Percentiles rank a stretch among this genome's conserved stretches.
Evolutionary conservation across 2,113 vertebrate species (phyloP).

Genomic region (Erythrocercus mccallii): DNA sequence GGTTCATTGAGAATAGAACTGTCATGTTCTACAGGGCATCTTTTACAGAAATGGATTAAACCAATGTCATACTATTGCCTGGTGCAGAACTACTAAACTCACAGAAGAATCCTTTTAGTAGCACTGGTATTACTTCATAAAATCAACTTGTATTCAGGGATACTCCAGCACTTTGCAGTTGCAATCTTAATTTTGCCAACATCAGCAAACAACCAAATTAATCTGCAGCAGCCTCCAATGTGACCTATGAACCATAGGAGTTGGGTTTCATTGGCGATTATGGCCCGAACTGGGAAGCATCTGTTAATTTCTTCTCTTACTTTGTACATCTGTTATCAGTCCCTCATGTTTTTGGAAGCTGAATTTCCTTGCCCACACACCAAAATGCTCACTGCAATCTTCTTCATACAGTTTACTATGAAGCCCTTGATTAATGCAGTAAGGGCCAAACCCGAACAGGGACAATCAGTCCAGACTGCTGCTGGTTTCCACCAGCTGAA

Average conservation of each 20-base stretch:
- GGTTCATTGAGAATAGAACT: background rate
- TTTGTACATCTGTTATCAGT: slow-evolving; percentile 20
- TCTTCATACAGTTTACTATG: slow-evolving; percentile 19
- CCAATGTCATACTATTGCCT: background rate
- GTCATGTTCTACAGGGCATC: background rate
- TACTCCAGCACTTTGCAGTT: background rate
- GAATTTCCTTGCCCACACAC: slow-evolving; percentile 36
- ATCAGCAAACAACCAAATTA: background rate
- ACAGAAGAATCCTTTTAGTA: background rate
- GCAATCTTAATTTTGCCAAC: background rate
- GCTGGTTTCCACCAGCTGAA: slow-evolving; percentile 43
- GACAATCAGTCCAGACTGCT: background rate
- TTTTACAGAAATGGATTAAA: background rate
- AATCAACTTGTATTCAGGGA: background rate
- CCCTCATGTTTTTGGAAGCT: slow-evolving; percentile 27
- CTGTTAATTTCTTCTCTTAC: slow-evolving; percentile 20
- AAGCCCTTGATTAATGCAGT: slow-evolving; percentile 30
- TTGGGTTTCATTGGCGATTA: slow-evolving; percentile 13
- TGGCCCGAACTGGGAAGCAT: slow-evolving; percentile 3
- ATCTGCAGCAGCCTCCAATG: background rate
- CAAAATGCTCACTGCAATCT: slow-evolving; percentile 11
- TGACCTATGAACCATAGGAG: background rate
- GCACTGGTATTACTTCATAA: background rate
- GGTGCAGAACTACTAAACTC: background rate
- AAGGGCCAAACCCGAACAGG: background rate